phyloP scores from a whole-genome alignment of 1,140 invertebrate genomes.

The Pomacea maculata region DNA sequence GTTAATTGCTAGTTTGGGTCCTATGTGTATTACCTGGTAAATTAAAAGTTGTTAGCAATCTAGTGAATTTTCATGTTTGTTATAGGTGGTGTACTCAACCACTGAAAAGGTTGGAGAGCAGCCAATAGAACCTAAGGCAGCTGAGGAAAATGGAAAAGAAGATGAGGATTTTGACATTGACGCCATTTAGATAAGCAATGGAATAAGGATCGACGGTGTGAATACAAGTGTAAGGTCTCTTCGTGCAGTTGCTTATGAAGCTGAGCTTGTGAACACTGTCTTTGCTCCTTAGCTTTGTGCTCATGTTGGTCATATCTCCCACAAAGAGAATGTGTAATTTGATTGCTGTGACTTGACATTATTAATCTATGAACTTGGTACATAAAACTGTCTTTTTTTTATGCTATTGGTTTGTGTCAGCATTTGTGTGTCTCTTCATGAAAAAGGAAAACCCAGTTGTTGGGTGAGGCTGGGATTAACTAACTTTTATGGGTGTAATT shows the following conservation, averaged over 20 bases:
- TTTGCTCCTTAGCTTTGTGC: not conserved
- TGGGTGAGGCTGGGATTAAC: not conserved
- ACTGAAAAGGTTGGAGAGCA: conserved; percentile 56
- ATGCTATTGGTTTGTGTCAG: not conserved
- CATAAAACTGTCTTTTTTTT: not conserved
- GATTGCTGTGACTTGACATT: not conserved
- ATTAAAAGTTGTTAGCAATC: not conserved
- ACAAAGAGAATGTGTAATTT: too few species aligned
- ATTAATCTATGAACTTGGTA: not conserved
- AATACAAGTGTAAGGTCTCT: not conserved
- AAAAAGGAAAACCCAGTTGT: not conserved
- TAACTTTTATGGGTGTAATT: not conserved
- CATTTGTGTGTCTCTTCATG: not conserved
- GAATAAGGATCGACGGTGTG: not conserved
- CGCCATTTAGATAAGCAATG: conserved; percentile 45
- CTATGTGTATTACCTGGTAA: not conserved
- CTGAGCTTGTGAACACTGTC: not conserved
- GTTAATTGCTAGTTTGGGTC: not conserved
- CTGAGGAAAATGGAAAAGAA: conserved; percentile 34
- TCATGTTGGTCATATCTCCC: not conserved
- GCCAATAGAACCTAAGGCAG: conserved; percentile 35
- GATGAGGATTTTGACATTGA: conserved; percentile 59
- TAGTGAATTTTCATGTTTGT: conserved; percentile 3
- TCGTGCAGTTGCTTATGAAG: not conserved
- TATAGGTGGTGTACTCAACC: conserved; percentile 61